Evolutionary conservation across 1,140 invertebrate species (phyloP), one percentile per base, ranked within the genome.

Genomic region (Drosophila arizonae): DNA sequence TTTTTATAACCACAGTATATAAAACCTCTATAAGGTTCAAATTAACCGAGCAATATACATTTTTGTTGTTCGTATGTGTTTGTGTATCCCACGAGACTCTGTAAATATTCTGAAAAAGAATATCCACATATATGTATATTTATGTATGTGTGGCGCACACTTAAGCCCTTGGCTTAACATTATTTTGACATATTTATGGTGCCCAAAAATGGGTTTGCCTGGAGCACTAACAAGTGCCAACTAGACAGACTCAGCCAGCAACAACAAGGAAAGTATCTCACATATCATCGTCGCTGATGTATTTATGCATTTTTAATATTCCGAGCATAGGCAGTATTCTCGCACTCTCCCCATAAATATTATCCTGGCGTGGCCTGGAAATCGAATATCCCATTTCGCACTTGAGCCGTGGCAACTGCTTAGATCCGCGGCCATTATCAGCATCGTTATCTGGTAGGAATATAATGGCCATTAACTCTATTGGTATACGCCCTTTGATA

Each of bases 281-380:
- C 51, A 82, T 86, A 77, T 77, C 82, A 87, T 43, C 55, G 45
- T 26, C 63, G 76, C 58, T 86, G 82, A 86, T 73, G 76, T 79
- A 86, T 86, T 86, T 86, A 86, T 86, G 82, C 68, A 79, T 82
- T 87, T 86, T 86, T 86, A 86, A 86, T 86, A 87, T 87, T 88
- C 73, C 58, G 54, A 57, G 52, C 50, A 33, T 11, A 17, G 28
- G 5, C 50, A 46, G 4, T 71, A 15, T 63, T 17, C 55, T 66
- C 39, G 41, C 30, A 50, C 24, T 26, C 43, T n/a, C 13, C 57
- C 33, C 63, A 63, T 77, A 66, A 62, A 72, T 72, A 78, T 72
- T 70, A 65, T 54, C 33, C 48, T 36, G 36, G 41, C 30, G 50
- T 68, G 55, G 43, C 51, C 51, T 58, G 57, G 67, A 81, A 78